Evolutionary conservation across 2,113 vertebrate species (phyloP), one percentile per base, ranked within the genome.

Genomic region (Mesocricetus auratus): DNA sequence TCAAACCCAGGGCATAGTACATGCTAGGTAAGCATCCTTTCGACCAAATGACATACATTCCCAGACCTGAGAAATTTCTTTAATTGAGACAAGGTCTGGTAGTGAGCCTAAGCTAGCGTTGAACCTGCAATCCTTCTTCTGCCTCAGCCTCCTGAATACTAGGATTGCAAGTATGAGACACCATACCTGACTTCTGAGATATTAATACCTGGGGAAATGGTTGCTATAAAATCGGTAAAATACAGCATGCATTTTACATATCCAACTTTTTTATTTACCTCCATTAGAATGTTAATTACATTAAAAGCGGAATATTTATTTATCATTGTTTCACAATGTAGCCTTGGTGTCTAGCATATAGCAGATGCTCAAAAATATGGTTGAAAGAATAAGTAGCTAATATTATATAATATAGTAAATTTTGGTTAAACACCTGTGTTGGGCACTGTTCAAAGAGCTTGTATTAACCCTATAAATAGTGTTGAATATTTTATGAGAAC

Each of bases 401-500:
- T 56, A 58, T 47, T 19, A 68, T 56, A 42, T 78, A 73, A 85
- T 53, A 42, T 77, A 50, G 50, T 29, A 79, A 81, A 16, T 56
- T 81, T 82, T 81, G 81, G 62, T 39, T 56, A 42, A 86, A 21
- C 33, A 60, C 8, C 66, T 77, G 7, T 45, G 62, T 62, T 36
- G 71, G 77, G 36, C 50, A 58, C 33, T 56, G 8, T 78, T 73
- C 58, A 85, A 93, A 79, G 53, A 33, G 81, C 69, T 90, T 85
- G 5, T 73, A 75, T 89, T 93, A 93, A 89, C 68, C 83, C 87
- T 79, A 53, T 77, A 33, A 75, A 56, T 78, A 64, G 19, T 88
- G 16, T 42, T 93, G 39, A 77, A 53, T 74, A 53, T 62, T 90
- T 94, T 74, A 95, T 68, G 15, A 90, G 64, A 93, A 95, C 85